These are phyloP conservation scores for Ophiothrix spiculata DNA, from an alignment of 35 echinoderm and acorn worm species.

Conservation along the genomic window DNA sequence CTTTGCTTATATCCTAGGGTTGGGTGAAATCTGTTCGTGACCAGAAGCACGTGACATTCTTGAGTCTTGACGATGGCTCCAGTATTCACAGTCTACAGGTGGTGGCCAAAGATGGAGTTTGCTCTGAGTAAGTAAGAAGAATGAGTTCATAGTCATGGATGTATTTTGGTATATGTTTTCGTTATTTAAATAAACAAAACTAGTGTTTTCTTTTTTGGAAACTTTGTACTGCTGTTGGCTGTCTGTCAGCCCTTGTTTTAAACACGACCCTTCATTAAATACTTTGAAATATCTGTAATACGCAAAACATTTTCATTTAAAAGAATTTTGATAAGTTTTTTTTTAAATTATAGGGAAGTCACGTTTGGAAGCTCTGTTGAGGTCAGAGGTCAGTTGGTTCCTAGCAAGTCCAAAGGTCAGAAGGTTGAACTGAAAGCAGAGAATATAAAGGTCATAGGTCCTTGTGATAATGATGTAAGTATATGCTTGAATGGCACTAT, in stretches of 20 bases:
- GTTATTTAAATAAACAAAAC: no score
- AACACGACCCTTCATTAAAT: no score
- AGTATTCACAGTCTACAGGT: slow-evolving; percentile 44
- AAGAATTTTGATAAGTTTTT: no score
- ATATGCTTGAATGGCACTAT: no score
- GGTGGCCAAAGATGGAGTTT: not conserved
- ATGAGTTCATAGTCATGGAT: no score
- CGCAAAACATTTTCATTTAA: no score
- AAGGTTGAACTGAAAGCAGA: slow-evolving; percentile 50
- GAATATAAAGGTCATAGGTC: slow-evolving; percentile 45
- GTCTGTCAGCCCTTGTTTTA: no score
- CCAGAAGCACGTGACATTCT: slow-evolving; percentile 56
- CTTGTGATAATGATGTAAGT: slow-evolving; percentile 66
- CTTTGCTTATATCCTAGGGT: slow-evolving; percentile 23
- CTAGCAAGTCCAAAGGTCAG: slow-evolving; percentile 50
- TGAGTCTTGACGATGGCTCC: slow-evolving; percentile 63
- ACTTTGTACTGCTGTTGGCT: no score
- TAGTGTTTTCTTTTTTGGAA: no score
- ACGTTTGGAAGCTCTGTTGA: slow-evolving; percentile 56
- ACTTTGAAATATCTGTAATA: no score
- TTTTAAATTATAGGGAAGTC: slow-evolving; percentile 29
- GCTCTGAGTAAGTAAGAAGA: not conserved
- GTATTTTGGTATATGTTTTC: no score
- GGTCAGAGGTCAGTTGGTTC: slow-evolving; percentile 49
- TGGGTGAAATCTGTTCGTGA: slow-evolving; percentile 50